Conservation (phyloP, 2,888 invertebrate species). For the Drosophila anceps region DNA sequence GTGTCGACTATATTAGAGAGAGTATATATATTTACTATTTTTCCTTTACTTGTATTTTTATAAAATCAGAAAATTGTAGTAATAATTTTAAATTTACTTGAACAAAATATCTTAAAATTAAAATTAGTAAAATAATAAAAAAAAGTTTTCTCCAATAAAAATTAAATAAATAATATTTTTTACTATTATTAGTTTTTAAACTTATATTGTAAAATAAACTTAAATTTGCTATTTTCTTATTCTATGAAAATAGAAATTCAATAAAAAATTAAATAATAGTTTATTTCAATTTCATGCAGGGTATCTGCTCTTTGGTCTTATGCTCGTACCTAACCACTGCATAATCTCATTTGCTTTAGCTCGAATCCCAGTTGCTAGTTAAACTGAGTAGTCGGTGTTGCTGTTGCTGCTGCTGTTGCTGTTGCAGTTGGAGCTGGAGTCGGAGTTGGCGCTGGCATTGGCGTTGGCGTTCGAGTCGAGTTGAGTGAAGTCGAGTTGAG, state of each 20-base stretch:
- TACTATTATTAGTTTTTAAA: too few relatives aligned
- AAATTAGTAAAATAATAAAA: too few relatives aligned
- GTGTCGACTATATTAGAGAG: not conserved
- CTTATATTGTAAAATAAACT: too few relatives aligned
- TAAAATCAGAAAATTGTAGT: too few relatives aligned
- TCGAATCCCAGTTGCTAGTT: slow-evolving; percentile 6
- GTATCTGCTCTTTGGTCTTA: not conserved
- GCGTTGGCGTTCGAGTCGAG: not conserved
- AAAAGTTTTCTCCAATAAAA: too few relatives aligned
- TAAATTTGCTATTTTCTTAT: too few relatives aligned
- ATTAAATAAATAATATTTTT: too few relatives aligned
- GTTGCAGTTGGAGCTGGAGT: too few relatives aligned
- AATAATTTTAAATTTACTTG: too few relatives aligned
- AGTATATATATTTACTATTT: not conserved
- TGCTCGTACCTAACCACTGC: too few relatives aligned
- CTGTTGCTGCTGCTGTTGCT: not conserved
- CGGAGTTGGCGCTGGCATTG: not conserved
- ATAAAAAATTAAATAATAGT: not conserved
- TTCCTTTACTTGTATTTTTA: too few relatives aligned
- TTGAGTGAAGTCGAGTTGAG: slow-evolving; percentile 17
- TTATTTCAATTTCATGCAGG: not conserved
- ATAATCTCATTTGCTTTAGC: slow-evolving; percentile 14
- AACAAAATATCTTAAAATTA: too few relatives aligned
- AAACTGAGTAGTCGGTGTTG: slow-evolving; percentile 14
- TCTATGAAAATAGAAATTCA: not conserved